phyloP scores from a whole-genome alignment of 2,888 invertebrate species.

The Volucella bombylans region DNA sequence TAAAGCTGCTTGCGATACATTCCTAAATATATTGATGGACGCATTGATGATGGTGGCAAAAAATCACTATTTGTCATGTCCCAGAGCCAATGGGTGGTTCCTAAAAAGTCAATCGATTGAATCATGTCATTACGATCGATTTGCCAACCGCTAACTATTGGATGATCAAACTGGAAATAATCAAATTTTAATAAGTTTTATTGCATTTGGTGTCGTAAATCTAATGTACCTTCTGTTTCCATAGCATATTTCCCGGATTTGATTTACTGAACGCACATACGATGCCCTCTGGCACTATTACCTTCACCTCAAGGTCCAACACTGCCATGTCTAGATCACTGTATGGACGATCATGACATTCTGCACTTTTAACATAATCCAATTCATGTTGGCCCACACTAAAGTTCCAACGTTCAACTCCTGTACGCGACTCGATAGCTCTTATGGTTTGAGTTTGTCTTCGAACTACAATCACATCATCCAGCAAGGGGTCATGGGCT shows the following conservation, averaged over 20 bases:
- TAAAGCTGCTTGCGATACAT: constrained; percentile 90
- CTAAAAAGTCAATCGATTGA: constrained; percentile 88
- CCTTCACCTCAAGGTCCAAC: constrained; percentile 85
- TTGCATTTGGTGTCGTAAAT: neutral
- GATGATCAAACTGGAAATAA: constrained; percentile 88
- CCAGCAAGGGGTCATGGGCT: constrained; percentile 79
- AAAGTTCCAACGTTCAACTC: constrained; percentile 96
- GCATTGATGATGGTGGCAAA: constrained; percentile 80
- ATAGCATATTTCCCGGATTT: constrained; percentile 85
- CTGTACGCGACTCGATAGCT: constrained; percentile 93
- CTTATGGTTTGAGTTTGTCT: constrained; percentile 93
- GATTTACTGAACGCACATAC: constrained; percentile 86
- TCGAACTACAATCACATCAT: constrained; percentile 89
- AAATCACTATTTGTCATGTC: constrained; percentile 80
- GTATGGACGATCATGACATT: constrained; percentile 82
- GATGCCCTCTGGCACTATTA: constrained; percentile 88
- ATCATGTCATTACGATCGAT: constrained; percentile 87
- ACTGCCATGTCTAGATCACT: constrained; percentile 79
- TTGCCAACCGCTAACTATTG: constrained; percentile 93
- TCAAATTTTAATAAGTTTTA: too few species aligned
- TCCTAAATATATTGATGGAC: constrained; percentile 91
- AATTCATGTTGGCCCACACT: constrained; percentile 95
- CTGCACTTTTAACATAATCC: constrained; percentile 84
- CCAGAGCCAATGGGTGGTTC: constrained; percentile 84
- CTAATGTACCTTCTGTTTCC: constrained; percentile 88